Evolutionary conservation across 2,797 vertebrate species (phyloP), one percentile per base, ranked within the genome.

Genomic region (Hippocampus kuda): DNA sequence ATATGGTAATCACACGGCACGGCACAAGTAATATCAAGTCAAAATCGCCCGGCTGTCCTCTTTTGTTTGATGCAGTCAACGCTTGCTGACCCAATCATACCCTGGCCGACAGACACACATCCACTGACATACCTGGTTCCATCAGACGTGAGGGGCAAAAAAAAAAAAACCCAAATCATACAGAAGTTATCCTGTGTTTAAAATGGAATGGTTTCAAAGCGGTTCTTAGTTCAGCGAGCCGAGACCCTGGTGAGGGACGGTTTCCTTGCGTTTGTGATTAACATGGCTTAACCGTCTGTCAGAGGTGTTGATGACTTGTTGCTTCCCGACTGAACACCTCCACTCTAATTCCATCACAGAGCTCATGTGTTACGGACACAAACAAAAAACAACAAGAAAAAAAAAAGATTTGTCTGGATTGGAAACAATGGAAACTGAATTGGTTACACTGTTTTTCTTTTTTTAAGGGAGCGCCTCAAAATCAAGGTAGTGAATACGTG

Each of bases 61-160:
- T 24, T 24, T 70, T 82, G 84, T 84, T 85, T 82, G 72, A 82
- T 76, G 75, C 76, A 42, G 73, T 75, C 78, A 73, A 81, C 74
- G 34, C 34, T 34, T 34, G 34, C 1, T 34, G 34, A 34, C 68
- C 74, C 34, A 34, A 34, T 34, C 34, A 6, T 6, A 34, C 34
- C 76, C 9, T 61, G 42, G 65, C 78, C 72, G 75, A 72, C 72
- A 71, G 75, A 66, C 80, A 77, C 67, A 68, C 65, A 77, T 79
- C 67, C 46, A 61, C 61, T 30, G 18, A 41, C 60, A 41, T 9
- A 18, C 10, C 30, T 34, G 30, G 30, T 34, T 34, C 30, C 30
- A 34, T 34, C 30, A 5, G 30, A 34, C 2, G 34, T 34, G 34
- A 34, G 1, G 34, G 34, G 34, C 4, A 6, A 1, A 15, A 10